A percentile compares a stretch with the other conserved stretches of the same genome.
Conservation (phyloP, 1,140 invertebrate species). For the Oncopeltus fasciatus region DNA sequence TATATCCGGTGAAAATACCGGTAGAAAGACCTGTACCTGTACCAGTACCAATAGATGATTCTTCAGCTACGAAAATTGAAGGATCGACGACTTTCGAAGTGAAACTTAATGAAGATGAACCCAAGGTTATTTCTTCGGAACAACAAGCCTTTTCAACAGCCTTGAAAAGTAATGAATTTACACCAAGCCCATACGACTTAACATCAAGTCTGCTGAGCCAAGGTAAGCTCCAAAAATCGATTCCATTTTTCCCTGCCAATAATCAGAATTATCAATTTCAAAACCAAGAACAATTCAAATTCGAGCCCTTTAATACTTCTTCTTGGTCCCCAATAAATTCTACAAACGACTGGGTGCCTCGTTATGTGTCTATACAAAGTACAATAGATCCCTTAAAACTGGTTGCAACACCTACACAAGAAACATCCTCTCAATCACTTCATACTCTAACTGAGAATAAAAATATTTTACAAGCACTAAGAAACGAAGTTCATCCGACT, state of each 20-base stretch:
- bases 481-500: not conserved
- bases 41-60: constrained; percentile 17
- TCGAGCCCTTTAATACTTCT: not conserved
- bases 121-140: not conserved
- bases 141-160: not conserved
- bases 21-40: constrained; percentile 26
- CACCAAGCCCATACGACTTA: not conserved
- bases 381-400: not conserved
- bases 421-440: not conserved
- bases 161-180: not conserved
- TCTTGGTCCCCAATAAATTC: not conserved
- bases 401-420: not conserved
- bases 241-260: not conserved
- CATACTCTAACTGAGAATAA: not conserved
- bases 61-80: constrained; percentile 45
- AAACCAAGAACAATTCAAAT: not conserved
- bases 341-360: not conserved
- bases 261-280: not conserved
- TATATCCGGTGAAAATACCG: not conserved
- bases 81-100: constrained; percentile 37
- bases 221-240: not conserved
- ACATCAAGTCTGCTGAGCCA: not conserved
- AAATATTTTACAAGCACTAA: not conserved
- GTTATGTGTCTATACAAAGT: not conserved
- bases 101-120: not conserved